phyloP scores from a whole-genome alignment of 1,140 invertebrate species.

The Bombyx mandarina region DNA sequence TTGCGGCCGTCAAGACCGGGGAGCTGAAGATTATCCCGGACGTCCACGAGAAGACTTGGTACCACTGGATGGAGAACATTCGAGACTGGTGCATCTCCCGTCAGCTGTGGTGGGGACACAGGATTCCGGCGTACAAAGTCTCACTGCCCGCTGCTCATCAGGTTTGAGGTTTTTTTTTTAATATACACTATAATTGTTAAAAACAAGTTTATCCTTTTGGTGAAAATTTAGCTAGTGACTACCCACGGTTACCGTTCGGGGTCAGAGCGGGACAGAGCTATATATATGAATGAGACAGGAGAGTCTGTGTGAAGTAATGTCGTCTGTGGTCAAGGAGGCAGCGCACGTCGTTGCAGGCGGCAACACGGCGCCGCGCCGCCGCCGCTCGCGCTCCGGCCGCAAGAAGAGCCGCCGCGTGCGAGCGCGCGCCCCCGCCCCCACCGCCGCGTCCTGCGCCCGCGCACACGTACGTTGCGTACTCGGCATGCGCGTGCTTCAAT shows the following conservation, averaged over 20 bases:
- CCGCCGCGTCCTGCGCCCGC: not conserved
- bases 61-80: constrained; percentile 95
- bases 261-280: not conserved
- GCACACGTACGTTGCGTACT: not conserved
- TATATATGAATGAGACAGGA: no score
- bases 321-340: not conserved
- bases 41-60: constrained; percentile 94
- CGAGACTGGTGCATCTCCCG: constrained; percentile 95
- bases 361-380: constrained; percentile 24
- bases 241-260: not conserved
- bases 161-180: not conserved
- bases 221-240: not conserved
- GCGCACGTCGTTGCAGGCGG: not conserved
- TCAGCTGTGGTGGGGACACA: constrained; percentile 99
- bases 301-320: no score
- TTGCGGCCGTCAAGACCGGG: constrained; percentile 84
- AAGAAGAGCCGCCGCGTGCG: constrained; percentile 27
- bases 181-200: not conserved
- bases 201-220: not conserved
- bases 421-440: not conserved
- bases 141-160: constrained; percentile 61
- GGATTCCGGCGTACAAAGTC: constrained; percentile 97
- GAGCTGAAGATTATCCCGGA: constrained; percentile 95
- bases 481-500: not conserved
- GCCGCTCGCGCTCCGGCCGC: constrained; percentile 37